Evolutionary conservation across 2,888 invertebrate species (phyloP).

Genomic region (Xiphydria camelus): DNA sequence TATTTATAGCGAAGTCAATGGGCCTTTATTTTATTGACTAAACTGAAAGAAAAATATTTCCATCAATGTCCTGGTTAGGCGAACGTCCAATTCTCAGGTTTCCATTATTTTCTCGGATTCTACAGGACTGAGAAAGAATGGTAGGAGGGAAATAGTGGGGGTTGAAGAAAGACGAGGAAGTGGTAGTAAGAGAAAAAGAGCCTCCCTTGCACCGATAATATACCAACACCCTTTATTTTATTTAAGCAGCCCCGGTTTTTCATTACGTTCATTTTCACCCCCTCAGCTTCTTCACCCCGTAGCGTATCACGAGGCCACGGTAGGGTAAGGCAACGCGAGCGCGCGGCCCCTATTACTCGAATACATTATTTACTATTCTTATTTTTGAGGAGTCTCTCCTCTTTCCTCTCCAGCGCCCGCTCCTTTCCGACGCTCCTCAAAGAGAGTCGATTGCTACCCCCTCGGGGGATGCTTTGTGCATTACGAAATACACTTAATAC

Average conservation of each 20-base stretch:
- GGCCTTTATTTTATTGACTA: no score
- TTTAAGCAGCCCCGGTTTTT: constrained; percentile 55
- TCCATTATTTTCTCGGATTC: background rate
- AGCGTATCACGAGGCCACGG: background rate
- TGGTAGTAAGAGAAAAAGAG: constrained; percentile 29
- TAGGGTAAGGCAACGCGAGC: background rate
- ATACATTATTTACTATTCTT: constrained; percentile 54
- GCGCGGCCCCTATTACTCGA: constrained; percentile 32
- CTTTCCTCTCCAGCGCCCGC: constrained; percentile 18
- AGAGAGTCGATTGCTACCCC: background rate
- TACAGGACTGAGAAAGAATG: constrained; percentile 3
- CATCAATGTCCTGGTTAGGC: no score
- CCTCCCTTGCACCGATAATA: constrained; percentile 46
- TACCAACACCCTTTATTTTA: constrained; percentile 55
- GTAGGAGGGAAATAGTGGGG: constrained; percentile 7
- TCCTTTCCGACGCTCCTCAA: background rate
- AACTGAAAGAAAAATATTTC: no score
- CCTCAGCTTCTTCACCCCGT: constrained; percentile 8
- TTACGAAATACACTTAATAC: background rate
- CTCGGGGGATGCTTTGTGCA: background rate
- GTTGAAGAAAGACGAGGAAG: constrained; percentile 9
- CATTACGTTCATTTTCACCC: constrained; percentile 52
- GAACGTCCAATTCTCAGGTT: no score
- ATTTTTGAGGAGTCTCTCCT: constrained; percentile 36
- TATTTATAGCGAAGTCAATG: no score